Evolutionary conservation across 2,888 invertebrate genomes (phyloP), one percentile per base, ranked within the genome.

Genomic region (Dryadula phaetusa): DNA sequence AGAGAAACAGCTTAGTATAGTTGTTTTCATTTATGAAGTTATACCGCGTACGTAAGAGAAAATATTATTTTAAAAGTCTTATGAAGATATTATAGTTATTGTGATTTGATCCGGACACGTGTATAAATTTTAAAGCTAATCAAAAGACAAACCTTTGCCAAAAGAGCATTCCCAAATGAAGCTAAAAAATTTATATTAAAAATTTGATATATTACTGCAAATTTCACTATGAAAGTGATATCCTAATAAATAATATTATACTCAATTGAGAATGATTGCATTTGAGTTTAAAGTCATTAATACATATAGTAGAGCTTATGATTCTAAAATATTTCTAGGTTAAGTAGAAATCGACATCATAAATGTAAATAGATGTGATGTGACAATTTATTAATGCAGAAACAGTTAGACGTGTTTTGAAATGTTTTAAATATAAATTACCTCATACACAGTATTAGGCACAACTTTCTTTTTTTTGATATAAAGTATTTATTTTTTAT

Each of bases 381-480:
- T 20, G 22, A 56, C n/a, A n/a, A 56, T 40, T 44, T 42, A 44
- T 60, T 44, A 18, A 60, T 28, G 28, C 25, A 44, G 16, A 53
- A 44, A 44, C 60, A 44, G 52, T 28, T 49, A 49, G 16, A 16
- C 4, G 16, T 25, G 16, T 58, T 58, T n/a, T 28, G 28, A 58
- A 6, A 20, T 52, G 37, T 56, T 32, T 32, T 40, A 56, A 8
- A 28, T 14, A 60, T 62, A 49, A 62, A 62, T 62, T 62, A 49
- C 37, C n/a, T 49, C 25, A 47, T n/a, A 34, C 4, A 32, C 14
- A 22, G 40, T 49, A 49, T 18, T 18, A 40, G 47, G 56, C 22
- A 49, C 47, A 44, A 40, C 44, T 46, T 56, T 28, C 53, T 22
- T 46, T 66, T 32, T 12, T 20, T 28, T 18, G n/a, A 53, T 32